phyloP scores from a whole-genome alignment of 2,888 invertebrate species.

The Eristalis pertinax region DNA sequence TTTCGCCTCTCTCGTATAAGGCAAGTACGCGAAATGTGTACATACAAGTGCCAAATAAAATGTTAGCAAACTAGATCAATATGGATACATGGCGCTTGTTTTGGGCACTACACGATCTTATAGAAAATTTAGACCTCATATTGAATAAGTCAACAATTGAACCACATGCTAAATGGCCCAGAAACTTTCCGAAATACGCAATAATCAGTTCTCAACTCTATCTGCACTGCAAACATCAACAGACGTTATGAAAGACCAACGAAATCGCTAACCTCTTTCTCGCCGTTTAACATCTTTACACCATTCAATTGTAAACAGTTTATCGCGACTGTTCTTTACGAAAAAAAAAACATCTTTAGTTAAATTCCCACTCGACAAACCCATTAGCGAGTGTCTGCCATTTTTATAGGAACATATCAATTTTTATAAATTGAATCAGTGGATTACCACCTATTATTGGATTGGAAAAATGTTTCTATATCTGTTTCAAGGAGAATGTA shows the following conservation, averaged over 20 bases:
- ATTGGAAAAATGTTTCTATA: constrained; percentile 10
- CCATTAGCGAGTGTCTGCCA: constrained; percentile 67
- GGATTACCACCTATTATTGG: constrained; percentile 66
- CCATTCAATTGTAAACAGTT: constrained; percentile 47
- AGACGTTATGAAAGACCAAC: neutral
- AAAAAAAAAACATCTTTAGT: neutral
- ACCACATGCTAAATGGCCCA: neutral
- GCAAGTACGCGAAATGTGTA: too few relatives aligned
- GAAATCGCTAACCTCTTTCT: neutral
- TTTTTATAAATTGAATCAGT: constrained; percentile 53
- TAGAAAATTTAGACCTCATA: neutral
- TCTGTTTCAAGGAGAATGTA: constrained; percentile 1
- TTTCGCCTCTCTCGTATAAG: too few relatives aligned
- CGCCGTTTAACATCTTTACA: neutral
- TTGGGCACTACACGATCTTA: neutral
- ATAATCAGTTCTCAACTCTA: neutral
- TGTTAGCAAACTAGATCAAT: too few relatives aligned
- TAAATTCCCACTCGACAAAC: constrained; percentile 43
- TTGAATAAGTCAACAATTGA: neutral
- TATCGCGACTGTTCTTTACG: neutral
- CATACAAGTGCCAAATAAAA: too few relatives aligned
- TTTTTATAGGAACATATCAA: constrained; percentile 70
- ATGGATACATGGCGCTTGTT: too few relatives aligned
- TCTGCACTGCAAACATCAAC: neutral
- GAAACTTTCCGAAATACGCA: neutral